phyloP scores from a whole-genome alignment of 2,113 vertebrate genomes.

The Anarhynchus alexandrinus region DNA sequence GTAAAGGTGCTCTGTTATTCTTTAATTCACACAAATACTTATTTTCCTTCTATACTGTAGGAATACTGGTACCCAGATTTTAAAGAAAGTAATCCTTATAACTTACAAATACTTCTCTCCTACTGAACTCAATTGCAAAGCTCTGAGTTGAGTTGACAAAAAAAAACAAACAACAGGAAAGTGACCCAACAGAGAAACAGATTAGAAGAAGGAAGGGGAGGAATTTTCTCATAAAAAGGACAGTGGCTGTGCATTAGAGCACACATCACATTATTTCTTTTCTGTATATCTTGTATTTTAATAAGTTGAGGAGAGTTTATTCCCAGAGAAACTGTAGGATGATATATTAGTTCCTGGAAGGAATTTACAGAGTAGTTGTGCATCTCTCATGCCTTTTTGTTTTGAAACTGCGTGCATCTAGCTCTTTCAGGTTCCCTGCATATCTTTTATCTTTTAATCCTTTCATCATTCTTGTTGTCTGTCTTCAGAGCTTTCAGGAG shows the following conservation, averaged over 20 bases:
- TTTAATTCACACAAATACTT: not conserved
- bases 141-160: not conserved
- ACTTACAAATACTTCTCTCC: not conserved
- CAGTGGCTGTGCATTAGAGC: not conserved
- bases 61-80: not conserved
- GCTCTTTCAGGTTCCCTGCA: not conserved
- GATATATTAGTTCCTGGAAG: not conserved
- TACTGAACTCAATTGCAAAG: not conserved
- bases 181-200: not conserved
- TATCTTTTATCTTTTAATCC: not conserved
- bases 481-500: not conserved
- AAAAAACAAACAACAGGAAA: not conserved
- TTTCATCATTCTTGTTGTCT: not conserved
- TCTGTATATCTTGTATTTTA: not conserved
- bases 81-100: conserved; percentile 20
- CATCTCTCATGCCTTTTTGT: not conserved
- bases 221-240: not conserved
- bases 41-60: not conserved
- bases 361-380: not conserved
- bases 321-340: not conserved
- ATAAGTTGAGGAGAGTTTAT: not conserved
- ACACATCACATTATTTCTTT: not conserved
- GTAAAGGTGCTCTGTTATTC: not conserved
- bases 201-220: not conserved
- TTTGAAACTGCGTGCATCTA: not conserved